Conservation (phyloP, 2,113 vertebrate genomes). For the Gobius niger region DNA sequence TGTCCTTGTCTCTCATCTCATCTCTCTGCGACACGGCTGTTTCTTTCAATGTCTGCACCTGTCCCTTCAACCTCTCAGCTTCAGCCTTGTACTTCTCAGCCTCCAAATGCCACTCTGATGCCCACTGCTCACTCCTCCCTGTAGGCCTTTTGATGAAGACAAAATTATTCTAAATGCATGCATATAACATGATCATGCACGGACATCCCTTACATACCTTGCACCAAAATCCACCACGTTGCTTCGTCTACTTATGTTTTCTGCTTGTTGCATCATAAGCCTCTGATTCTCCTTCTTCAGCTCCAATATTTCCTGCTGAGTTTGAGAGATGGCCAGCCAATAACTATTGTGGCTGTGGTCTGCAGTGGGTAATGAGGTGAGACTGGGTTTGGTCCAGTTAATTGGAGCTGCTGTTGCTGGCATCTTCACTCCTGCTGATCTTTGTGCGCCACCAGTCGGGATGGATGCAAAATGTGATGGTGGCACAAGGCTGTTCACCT, state of each 20-base stretch:
- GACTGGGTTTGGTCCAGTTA: constrained; percentile 33
- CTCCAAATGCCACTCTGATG: constrained; percentile 58
- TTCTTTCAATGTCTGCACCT: constrained; percentile 70
- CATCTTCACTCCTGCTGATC: constrained; percentile 8
- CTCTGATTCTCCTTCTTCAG: constrained; percentile 68
- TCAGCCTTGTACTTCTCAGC: constrained; percentile 62
- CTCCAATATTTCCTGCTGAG: constrained; percentile 66
- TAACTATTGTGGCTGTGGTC: constrained; percentile 33
- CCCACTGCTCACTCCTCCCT: constrained; percentile 45
- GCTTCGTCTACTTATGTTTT: constrained; percentile 15
- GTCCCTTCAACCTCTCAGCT: constrained; percentile 65
- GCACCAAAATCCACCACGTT: constrained; percentile 22
- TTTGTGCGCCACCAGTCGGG: constrained; percentile 25
- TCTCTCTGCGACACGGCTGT: constrained; percentile 49
- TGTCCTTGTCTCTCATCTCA: constrained; percentile 65
- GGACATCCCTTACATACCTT: constrained; percentile 35
- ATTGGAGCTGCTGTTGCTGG: constrained; percentile 9
- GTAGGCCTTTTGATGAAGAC: constrained; percentile 41
- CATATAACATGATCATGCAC: background rate
- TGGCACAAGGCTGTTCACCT: constrained; percentile 59
- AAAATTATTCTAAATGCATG: constrained; percentile 2
- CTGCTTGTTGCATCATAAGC: constrained; percentile 49
- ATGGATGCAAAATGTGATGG: constrained; percentile 72
- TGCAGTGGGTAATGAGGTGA: constrained; percentile 29
- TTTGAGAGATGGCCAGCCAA: constrained; percentile 58